Base-by-base conservation (phyloP, 2,113 vertebrate genomes). In the Caranx melampygus region DNA sequence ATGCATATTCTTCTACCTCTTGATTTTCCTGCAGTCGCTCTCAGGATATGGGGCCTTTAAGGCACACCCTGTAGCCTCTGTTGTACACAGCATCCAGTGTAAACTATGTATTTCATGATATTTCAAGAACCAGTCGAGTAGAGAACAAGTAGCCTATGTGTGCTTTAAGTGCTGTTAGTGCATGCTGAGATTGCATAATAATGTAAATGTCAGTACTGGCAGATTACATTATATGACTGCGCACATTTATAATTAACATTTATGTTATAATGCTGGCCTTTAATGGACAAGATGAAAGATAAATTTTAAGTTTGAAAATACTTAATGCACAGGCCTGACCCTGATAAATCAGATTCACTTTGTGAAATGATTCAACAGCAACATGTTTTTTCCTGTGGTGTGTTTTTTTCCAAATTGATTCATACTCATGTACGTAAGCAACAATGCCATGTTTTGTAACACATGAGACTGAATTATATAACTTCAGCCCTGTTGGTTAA, bases 111-210 rank as follows among this genome's bases (percentile, higher is more conserved):
- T 47, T 63, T 49, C 0, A 66, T 65, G 12, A 33, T 31, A 37
- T 47, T 71, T 71, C n/a, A 45, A 18, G 13, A 47, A 57, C 59
- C 37, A 51, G 18, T 4, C 62, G 20, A 33, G 0, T 13, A 47
- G 26, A 55, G 2, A 69, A 57, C 15, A 54, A 35, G 33, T 1
- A 37, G 7, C 7, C 8, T 62, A 33, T 13, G 11, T 33, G 44
- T 52, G 55, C 47, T 58, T 52, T 42, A 18, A 42, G 33, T 57
- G 64, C 55, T 62, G 42, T 42, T 13, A 47, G n/a, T 58, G 49
- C 55, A 33, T 21, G 31, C 26, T 63, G 2, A 66, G 1, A 6
- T 67, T 72, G 34, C 45, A 78, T 70, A 74, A 81, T 33, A 10
- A 37, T 40, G 58, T 44, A 62, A 51, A 69, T 68, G 0, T 2